Conservation (phyloP, 1,140 invertebrate species). For the Drosophila pseudoananassae region DNA sequence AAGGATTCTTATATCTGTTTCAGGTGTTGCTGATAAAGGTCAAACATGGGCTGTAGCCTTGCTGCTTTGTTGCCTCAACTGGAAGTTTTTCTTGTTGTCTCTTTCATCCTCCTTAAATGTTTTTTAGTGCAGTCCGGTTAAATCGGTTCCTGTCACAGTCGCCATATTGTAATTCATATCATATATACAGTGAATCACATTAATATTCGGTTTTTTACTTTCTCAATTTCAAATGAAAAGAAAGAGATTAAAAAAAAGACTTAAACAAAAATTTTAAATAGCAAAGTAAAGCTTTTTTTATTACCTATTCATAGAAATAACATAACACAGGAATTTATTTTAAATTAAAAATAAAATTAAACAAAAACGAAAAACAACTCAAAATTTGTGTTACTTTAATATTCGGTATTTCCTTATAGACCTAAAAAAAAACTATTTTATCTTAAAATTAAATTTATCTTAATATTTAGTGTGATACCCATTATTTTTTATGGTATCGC, state of each 20-base stretch:
- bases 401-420: slow-evolving; percentile 11
- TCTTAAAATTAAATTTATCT: too few species aligned
- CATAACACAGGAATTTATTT: background rate
- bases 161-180: too few species aligned
- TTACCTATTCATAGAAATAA: slow-evolving; percentile 16
- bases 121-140: too few species aligned
- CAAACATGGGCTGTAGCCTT: too few species aligned
- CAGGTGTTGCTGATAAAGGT: too few species aligned
- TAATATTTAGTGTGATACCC: slow-evolving; percentile 10
- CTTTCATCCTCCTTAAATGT: too few species aligned
- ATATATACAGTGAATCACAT: too few species aligned
- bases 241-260: slow-evolving; percentile 4
- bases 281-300: slow-evolving; percentile 7
- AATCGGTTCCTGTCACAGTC: too few species aligned
- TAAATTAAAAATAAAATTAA: slow-evolving; percentile 4
- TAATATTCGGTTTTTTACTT: slow-evolving; percentile 23
- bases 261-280: slow-evolving; percentile 6
- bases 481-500: slow-evolving; percentile 7
- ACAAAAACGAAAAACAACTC: background rate
- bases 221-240: slow-evolving; percentile 12
- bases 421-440: background rate
- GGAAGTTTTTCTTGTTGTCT: too few species aligned
- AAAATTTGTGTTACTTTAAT: slow-evolving; percentile 8
- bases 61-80: too few species aligned
- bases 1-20: too few species aligned